A percentile compares a stretch with the other conserved stretches of the same genome.
Conservation (phyloP, 2,888 invertebrate genomes). For the Ptychoptera albimana region DNA sequence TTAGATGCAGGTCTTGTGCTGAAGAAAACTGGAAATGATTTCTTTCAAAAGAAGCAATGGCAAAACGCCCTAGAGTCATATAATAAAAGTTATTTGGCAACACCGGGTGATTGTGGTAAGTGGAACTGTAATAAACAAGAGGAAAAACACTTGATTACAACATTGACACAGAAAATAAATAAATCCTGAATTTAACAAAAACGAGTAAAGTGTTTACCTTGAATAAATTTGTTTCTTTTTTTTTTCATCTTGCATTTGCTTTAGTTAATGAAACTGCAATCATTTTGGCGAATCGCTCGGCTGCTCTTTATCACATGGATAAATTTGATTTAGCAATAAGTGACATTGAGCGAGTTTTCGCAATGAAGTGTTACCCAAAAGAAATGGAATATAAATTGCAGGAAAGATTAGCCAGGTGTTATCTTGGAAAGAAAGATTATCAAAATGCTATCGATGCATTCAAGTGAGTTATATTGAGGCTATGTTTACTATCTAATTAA, state of each 20-base stretch:
- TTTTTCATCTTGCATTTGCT: conserved; percentile 11
- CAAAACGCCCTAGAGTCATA: conserved; percentile 50
- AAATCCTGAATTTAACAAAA: neutral
- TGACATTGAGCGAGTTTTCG: conserved; percentile 52
- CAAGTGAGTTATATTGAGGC: conserved; percentile 19
- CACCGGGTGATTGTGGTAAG: conserved; percentile 53
- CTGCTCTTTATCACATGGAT: conserved; percentile 56
- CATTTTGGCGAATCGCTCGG: conserved; percentile 65
- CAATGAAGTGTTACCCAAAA: conserved; percentile 46
- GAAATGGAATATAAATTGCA: conserved; percentile 59
- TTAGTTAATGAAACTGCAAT: conserved; percentile 47
- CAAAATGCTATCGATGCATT: conserved; percentile 47
- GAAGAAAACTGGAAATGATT: conserved; percentile 56
- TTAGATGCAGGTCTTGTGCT: conserved; percentile 40
- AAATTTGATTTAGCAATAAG: conserved; percentile 47
- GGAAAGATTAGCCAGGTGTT: conserved; percentile 56
- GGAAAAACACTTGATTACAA: too few relatives aligned
- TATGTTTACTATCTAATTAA: neutral
- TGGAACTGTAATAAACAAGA: too few relatives aligned
- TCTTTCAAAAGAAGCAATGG: conserved; percentile 56
- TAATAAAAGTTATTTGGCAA: conserved; percentile 46
- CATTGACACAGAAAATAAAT: neutral
- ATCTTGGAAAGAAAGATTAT: conserved; percentile 48
- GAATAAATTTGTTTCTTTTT: neutral
- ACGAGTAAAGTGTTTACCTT: conserved; percentile 4